Percentiles rank a stretch among this genome's conserved stretches.
These are phyloP conservation scores for Trichogramma evanescens DNA, from an alignment of 2,888 invertebrate genomes.

Conservation along the genomic window DNA sequence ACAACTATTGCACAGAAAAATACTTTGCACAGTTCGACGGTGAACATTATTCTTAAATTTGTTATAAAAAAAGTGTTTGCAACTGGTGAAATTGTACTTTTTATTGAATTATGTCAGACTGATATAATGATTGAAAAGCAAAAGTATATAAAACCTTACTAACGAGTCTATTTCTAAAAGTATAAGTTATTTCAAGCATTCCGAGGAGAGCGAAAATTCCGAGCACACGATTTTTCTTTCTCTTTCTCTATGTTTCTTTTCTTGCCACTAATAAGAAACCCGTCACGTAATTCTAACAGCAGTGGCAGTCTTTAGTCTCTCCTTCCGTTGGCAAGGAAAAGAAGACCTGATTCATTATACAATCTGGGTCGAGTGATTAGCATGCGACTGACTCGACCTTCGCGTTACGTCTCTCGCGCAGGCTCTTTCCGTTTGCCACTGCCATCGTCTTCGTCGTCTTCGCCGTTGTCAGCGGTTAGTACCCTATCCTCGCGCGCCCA, in stretches of 20 bases:
- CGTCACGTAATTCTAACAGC: constrained; percentile 42
- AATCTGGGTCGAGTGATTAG: constrained; percentile 56
- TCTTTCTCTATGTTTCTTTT: constrained; percentile 17
- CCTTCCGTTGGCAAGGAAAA: constrained; percentile 42
- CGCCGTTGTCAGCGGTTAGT: constrained; percentile 22
- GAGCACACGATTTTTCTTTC: constrained; percentile 1
- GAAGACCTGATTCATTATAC: constrained; percentile 59
- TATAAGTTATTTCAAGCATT: too few relatives aligned
- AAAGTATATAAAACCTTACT: too few relatives aligned
- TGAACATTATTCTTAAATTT: too few relatives aligned
- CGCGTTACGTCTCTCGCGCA: constrained; percentile 6
- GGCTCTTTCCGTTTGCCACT: constrained; percentile 13
- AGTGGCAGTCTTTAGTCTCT: constrained; percentile 11
- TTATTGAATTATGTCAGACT: too few relatives aligned
- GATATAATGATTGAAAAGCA: too few relatives aligned
- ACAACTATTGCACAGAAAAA: too few relatives aligned
- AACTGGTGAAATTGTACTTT: too few relatives aligned
- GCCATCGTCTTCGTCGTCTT: constrained; percentile 11
- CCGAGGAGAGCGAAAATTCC: neutral
- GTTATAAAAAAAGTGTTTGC: too few relatives aligned
- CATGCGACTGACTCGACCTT: constrained; percentile 42
- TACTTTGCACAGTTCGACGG: too few relatives aligned
- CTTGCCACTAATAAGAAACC: constrained; percentile 54
- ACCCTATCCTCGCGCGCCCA: constrained; percentile 2
- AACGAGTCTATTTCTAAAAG: too few relatives aligned